These are phyloP conservation scores for Laterallus jamaicensis DNA, from an alignment of 2,113 vertebrate genomes.

Conservation along the genomic window DNA sequence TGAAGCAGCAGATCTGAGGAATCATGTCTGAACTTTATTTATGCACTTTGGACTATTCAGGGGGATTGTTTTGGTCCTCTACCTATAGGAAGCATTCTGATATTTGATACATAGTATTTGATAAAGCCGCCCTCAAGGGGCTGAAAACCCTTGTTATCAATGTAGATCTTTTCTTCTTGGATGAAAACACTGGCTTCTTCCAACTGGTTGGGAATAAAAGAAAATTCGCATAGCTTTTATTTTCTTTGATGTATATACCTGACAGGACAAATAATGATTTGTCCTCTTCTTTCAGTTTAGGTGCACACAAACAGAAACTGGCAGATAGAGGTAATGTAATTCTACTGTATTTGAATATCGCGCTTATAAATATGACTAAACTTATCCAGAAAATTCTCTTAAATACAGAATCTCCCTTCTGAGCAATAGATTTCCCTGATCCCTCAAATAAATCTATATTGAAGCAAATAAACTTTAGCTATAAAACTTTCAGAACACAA, in stretches of 20 bases:
- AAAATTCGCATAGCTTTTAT: neutral
- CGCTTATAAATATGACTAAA: neutral
- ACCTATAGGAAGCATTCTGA: neutral
- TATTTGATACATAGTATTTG: neutral
- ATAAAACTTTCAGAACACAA: neutral
- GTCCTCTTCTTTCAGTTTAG: neutral
- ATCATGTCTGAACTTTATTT: neutral
- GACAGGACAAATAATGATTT: neutral
- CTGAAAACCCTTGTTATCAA: neutral
- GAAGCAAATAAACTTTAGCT: neutral
- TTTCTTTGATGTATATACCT: neutral
- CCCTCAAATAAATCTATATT: neutral
- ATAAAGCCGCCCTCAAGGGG: neutral
- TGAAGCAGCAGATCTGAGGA: neutral
- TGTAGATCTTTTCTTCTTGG: neutral
- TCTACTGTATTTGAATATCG: neutral
- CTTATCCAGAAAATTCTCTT: neutral
- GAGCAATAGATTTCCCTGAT: neutral
- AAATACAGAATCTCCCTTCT: neutral
- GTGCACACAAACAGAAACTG: neutral
- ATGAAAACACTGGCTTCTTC: neutral
- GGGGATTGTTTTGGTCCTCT: neutral
- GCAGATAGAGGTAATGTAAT: neutral
- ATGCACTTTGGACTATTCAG: neutral
- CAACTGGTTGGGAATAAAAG: neutral